These are phyloP conservation scores for Sciaenops ocellatus DNA, from an alignment of 2,797 vertebrate species.

Conservation along the genomic window DNA sequence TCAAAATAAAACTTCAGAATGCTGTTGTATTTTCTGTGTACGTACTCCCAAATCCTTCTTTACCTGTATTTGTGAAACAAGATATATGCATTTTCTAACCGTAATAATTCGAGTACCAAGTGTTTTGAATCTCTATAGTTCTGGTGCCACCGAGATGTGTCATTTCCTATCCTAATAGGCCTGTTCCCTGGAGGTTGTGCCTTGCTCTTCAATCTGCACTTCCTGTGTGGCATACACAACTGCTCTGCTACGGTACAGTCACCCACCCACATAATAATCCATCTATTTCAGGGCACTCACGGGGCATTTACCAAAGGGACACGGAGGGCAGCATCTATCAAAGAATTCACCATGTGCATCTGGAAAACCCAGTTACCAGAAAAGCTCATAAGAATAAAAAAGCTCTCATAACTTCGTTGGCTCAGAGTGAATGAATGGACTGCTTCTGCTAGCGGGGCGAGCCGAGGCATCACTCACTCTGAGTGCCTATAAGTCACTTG, in stretches of 20 bases:
- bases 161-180: slow-evolving; percentile 55
- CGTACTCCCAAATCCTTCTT: slow-evolving; percentile 7
- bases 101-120: slow-evolving; percentile 21
- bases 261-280: slow-evolving; percentile 78
- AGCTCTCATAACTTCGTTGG: slow-evolving; percentile 80
- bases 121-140: slow-evolving; percentile 29
- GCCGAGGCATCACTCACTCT: slow-evolving; percentile 76
- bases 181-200: slow-evolving; percentile 55
- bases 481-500: slow-evolving; percentile 83
- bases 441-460: slow-evolving; percentile 59
- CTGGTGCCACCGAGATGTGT: slow-evolving; percentile 40
- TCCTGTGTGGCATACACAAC: slow-evolving; percentile 71
- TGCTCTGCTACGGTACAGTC: slow-evolving; percentile 58
- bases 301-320: slow-evolving; percentile 80
- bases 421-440: slow-evolving; percentile 78
- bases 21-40: background rate
- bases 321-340: slow-evolving; percentile 82
- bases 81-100: slow-evolving; percentile 53
- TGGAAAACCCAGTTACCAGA: slow-evolving; percentile 81
- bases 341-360: slow-evolving; percentile 77
- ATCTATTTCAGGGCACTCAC: slow-evolving; percentile 76
- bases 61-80: slow-evolving; percentile 33
- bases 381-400: slow-evolving; percentile 84
- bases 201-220: slow-evolving; percentile 62
- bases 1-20: slow-evolving; percentile 6